These are phyloP conservation scores for Andrena flavipes DNA, from an alignment of 2,888 invertebrate genomes.

Conservation along the genomic window DNA sequence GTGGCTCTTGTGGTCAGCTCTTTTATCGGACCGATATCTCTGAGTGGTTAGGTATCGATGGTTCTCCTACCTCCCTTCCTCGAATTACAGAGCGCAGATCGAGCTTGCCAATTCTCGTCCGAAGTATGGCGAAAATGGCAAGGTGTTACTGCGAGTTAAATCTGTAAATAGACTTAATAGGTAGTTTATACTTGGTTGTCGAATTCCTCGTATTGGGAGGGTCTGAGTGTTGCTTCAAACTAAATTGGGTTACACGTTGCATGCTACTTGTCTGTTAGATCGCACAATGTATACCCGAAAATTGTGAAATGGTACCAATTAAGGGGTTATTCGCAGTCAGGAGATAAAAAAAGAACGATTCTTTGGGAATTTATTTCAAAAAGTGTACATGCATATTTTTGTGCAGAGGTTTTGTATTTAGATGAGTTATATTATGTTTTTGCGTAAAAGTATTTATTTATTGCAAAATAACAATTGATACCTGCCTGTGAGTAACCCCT, in stretches of 20 bases:
- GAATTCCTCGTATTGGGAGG: background rate
- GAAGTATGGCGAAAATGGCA: constrained; percentile 8
- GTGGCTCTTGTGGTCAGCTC: constrained; percentile 20
- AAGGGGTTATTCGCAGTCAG: too few relatives aligned
- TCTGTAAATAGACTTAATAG: background rate
- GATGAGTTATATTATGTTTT: too few relatives aligned
- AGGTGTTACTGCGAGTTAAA: constrained; percentile 3
- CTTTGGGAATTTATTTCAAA: too few relatives aligned
- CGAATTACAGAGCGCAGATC: constrained; percentile 39
- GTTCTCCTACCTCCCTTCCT: constrained; percentile 53
- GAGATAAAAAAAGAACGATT: too few relatives aligned
- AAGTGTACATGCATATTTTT: too few relatives aligned
- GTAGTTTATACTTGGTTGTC: constrained; percentile 4
- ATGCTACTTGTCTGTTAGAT: too few relatives aligned
- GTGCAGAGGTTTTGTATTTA: too few relatives aligned
- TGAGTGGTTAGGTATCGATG: constrained; percentile 55
- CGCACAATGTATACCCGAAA: too few relatives aligned
- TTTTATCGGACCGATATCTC: background rate
- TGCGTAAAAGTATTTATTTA: too few relatives aligned
- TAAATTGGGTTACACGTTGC: background rate
- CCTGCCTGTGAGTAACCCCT: too few relatives aligned
- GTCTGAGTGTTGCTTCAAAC: background rate
- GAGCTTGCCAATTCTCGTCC: constrained; percentile 43
- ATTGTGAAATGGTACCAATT: too few relatives aligned
- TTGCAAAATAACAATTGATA: too few relatives aligned